Conservation (phyloP, 2,888 invertebrate genomes). For the Aspidiotus destructor region DNA sequence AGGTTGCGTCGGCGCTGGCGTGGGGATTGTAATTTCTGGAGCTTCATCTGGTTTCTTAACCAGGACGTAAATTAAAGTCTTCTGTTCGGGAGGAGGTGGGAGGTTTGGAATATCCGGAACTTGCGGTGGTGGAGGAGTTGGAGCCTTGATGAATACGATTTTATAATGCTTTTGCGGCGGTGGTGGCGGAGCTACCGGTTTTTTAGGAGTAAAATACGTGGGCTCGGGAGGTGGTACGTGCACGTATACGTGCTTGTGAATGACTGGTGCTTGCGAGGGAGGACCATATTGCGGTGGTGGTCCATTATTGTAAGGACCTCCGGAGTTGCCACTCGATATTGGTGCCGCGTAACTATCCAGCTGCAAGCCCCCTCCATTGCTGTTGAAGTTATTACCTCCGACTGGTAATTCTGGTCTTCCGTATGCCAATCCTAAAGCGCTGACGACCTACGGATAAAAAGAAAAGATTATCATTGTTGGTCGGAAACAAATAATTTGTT, state of each 20-base stretch:
- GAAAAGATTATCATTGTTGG: not conserved
- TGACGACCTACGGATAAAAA: conserved; percentile 38
- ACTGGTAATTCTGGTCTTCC: conserved; percentile 39
- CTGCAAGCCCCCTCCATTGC: conserved; percentile 40
- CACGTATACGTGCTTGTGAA: conserved; percentile 84
- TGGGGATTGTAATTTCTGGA: conserved; percentile 66
- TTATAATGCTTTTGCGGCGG: conserved; percentile 72
- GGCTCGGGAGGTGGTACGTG: conserved; percentile 79
- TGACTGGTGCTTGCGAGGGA: conserved; percentile 60
- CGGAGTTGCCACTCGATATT: conserved; percentile 36
- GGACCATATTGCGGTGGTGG: conserved; percentile 60
- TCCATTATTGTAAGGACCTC: conserved; percentile 43
- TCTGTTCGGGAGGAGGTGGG: conserved; percentile 77
- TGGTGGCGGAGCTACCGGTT: conserved; percentile 44
- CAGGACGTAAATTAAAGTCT: conserved; percentile 76
- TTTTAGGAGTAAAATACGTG: conserved; percentile 61
- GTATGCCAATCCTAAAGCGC: conserved; percentile 39
- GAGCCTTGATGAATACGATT: conserved; percentile 71
- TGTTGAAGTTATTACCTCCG: conserved; percentile 38
- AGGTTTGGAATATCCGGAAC: conserved; percentile 46
- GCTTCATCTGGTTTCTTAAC: conserved; percentile 82
- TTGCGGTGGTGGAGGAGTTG: conserved; percentile 46
- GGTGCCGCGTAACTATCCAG: conserved; percentile 49
- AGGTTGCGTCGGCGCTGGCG: conserved; percentile 72
- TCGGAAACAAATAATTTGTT: conserved; percentile 1